phyloP scores from a whole-genome alignment of 1,140 invertebrate genomes.

The Cydia amplana region DNA sequence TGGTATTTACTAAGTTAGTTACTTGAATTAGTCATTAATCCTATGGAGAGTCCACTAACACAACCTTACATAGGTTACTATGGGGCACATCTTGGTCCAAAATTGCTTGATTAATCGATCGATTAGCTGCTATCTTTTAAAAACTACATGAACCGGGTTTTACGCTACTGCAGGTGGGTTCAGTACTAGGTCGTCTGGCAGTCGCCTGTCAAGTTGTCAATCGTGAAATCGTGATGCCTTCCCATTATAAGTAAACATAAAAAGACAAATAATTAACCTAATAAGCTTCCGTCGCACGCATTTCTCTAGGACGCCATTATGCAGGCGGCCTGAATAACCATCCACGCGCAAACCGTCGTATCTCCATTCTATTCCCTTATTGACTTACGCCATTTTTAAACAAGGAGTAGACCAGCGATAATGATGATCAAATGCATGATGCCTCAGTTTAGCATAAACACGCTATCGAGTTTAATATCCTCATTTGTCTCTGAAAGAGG shows the following conservation, averaged over 20 bases:
- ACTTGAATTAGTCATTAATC: no score
- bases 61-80: no score
- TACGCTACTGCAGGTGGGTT: no score
- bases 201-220: not conserved
- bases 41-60: no score
- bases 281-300: slow-evolving; percentile 25
- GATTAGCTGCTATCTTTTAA: no score
- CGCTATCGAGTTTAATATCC: slow-evolving; percentile 7
- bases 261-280: slow-evolving; percentile 27
- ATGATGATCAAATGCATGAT: slow-evolving; percentile 30
- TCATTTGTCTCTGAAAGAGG: slow-evolving; percentile 15
- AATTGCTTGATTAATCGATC: no score
- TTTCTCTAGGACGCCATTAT: slow-evolving; percentile 26
- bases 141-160: no score
- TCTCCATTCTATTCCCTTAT: not conserved
- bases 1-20: no score
- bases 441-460: slow-evolving; percentile 22
- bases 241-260: not conserved
- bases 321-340: slow-evolving; percentile 19
- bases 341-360: not conserved
- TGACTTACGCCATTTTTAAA: not conserved
- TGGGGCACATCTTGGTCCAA: no score
- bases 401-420: not conserved
- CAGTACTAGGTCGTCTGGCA: not conserved
- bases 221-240: not conserved